These are phyloP conservation scores for Drosophila pruinosa DNA, from an alignment of 1,140 invertebrate species.

Conservation along the genomic window DNA sequence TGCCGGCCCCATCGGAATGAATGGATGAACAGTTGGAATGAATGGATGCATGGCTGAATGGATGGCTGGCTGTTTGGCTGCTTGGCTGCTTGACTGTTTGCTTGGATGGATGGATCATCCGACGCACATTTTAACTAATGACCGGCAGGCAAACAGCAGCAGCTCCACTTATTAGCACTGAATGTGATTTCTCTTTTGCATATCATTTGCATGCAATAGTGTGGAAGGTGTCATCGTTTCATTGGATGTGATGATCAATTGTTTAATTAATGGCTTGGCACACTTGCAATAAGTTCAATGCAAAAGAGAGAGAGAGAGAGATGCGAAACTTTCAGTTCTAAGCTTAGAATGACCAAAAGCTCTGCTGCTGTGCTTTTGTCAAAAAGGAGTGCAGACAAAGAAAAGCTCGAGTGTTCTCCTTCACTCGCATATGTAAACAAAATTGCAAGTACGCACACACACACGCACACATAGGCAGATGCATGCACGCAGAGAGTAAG, in stretches of 20 bases:
- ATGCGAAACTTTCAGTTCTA: background rate
- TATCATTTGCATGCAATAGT: constrained; percentile 20
- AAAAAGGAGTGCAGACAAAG: constrained; percentile 14
- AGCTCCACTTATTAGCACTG: constrained; percentile 39
- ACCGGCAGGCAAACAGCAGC: background rate
- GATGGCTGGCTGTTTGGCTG: background rate
- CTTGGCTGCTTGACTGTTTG: background rate
- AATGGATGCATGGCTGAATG: background rate
- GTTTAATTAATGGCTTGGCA: background rate
- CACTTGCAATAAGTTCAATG: background rate
- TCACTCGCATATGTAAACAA: constrained; percentile 54
- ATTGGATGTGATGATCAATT: constrained; percentile 2
- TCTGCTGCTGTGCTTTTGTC: background rate
- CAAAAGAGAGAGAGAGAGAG: background rate
- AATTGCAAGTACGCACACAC: constrained; percentile 38
- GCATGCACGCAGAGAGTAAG: background rate
- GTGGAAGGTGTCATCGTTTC: constrained; percentile 24
- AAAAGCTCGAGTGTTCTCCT: constrained; percentile 13
- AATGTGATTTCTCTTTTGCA: constrained; percentile 26
- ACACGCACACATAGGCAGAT: background rate
- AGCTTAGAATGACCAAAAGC: background rate
- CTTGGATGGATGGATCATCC: background rate
- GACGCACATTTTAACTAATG: constrained; percentile 32
- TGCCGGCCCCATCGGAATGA: background rate
- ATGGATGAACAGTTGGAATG: background rate